Evolutionary conservation across 1,140 invertebrate genomes (phyloP), one percentile per base, ranked within the genome.

Genomic region (Danaus melanippus): DNA sequence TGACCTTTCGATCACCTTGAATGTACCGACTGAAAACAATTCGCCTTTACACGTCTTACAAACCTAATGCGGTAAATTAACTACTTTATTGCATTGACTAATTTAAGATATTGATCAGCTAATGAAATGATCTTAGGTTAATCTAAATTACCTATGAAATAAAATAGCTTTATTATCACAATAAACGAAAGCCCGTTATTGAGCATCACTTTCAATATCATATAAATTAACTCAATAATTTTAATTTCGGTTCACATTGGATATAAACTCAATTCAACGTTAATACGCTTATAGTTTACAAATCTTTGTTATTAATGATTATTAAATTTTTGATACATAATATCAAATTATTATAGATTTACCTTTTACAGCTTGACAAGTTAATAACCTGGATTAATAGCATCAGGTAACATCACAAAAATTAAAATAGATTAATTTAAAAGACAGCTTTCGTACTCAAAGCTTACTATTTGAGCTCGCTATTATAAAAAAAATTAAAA

Each of bases 231-330:
- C 9, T 9, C 12, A 39, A 59, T 21, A 52, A 62, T 67, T 62
- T 58, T 52, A 11, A 58, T 61, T 64, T 53, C 50, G 58, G 59
- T 67, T 46, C 56, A 62, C 50, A 46, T 44, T 40, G 42, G 17
- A 39, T 17, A 57, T 51, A 32, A 57, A 46, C 43, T 51, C 55
- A 57, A 51, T 57, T 44, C 46, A 51, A 51, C 51, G 46, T 50
- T 57, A 52, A 52, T 52, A 44, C 42, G 21, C 10, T 45, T 44
- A 48, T 42, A 51, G 12, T 32, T 32, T 32, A 32, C 21, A 32
- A 32, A 32, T 51, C 32, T 39, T 56, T 44, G 46, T 57, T 57
- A 57, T 15, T 17, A 46, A 58, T 50, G 52, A 10, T 49, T 52
- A 54, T 61, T 39, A 48, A 62, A 48, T n/a, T 7, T 49, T 58